These are phyloP conservation scores for Falco cherrug DNA, from an alignment of 2,797 vertebrate species.

Conservation along the genomic window DNA sequence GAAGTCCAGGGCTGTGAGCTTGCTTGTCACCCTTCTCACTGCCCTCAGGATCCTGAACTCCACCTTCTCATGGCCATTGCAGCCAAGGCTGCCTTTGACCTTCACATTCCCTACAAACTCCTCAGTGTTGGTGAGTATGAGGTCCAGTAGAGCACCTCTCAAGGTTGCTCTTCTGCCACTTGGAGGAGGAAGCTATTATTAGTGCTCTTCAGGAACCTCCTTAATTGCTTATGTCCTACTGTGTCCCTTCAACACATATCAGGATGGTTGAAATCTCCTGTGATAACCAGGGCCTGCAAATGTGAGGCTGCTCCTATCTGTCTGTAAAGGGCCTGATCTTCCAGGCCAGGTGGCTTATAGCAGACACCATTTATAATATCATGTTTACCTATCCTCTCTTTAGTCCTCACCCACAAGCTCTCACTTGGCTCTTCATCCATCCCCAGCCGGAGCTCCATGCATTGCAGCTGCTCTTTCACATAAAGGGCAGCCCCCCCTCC, in stretches of 20 bases:
- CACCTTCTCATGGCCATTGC: background rate
- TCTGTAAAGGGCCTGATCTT: background rate
- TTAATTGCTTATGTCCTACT: background rate
- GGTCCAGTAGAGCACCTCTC: background rate
- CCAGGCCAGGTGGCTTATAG: background rate
- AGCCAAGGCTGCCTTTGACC: background rate
- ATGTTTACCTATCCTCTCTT: background rate
- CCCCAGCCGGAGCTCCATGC: background rate
- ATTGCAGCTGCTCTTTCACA: background rate
- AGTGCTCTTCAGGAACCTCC: background rate
- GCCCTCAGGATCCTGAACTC: too few species aligned
- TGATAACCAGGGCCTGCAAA: background rate
- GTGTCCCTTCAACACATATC: background rate
- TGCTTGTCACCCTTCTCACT: too few species aligned
- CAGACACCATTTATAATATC: background rate
- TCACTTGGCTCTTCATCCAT: background rate
- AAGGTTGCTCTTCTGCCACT: background rate
- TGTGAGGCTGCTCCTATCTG: background rate
- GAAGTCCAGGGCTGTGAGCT: too few species aligned
- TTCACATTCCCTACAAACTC: background rate
- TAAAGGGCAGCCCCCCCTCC: background rate
- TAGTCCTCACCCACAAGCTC: background rate
- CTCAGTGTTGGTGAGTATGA: background rate
- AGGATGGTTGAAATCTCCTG: background rate
- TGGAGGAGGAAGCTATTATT: background rate